phyloP scores from a whole-genome alignment of 2,888 invertebrate species.

The Oscheius onirici region DNA sequence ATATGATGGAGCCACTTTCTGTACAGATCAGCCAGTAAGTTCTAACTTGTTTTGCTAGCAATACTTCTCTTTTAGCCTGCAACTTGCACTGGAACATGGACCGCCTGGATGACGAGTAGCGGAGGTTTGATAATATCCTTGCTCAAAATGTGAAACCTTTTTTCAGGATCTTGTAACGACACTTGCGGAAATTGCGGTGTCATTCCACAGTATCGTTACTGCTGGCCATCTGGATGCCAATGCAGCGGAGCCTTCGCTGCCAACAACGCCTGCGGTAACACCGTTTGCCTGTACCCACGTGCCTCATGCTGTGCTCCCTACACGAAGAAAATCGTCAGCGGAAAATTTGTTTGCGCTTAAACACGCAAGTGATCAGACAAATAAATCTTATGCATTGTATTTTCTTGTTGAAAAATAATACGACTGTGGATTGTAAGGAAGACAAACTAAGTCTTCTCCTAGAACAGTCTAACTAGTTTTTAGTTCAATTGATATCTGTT shows the following conservation, averaged over 20 bases:
- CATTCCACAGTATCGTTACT: slow-evolving; percentile 35
- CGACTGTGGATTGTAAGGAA: no score
- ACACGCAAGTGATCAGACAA: no score
- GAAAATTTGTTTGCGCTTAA: slow-evolving; percentile 27
- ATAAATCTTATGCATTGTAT: no score
- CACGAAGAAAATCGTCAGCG: slow-evolving; percentile 35
- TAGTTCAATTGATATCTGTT: no score
- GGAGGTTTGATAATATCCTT: slow-evolving; percentile 41
- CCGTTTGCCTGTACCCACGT: slow-evolving; percentile 46
- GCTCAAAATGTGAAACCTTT: background rate
- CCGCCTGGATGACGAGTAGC: slow-evolving; percentile 36
- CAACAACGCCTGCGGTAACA: slow-evolving; percentile 35
- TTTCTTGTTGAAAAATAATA: no score
- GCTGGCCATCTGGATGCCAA: slow-evolving; percentile 51
- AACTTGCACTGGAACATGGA: slow-evolving; percentile 50
- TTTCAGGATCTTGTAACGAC: background rate
- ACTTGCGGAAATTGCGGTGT: slow-evolving; percentile 48
- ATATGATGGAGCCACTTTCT: slow-evolving; percentile 47
- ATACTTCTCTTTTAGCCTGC: slow-evolving; percentile 33
- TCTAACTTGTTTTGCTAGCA: no score
- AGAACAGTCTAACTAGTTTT: no score
- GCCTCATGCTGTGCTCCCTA: slow-evolving; percentile 49
- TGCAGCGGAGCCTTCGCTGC: slow-evolving; percentile 44
- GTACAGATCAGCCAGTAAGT: slow-evolving; percentile 41
- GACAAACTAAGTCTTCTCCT: no score